phyloP scores from a whole-genome alignment of 2,888 invertebrate species.

The Hanleya hanleyi region DNA sequence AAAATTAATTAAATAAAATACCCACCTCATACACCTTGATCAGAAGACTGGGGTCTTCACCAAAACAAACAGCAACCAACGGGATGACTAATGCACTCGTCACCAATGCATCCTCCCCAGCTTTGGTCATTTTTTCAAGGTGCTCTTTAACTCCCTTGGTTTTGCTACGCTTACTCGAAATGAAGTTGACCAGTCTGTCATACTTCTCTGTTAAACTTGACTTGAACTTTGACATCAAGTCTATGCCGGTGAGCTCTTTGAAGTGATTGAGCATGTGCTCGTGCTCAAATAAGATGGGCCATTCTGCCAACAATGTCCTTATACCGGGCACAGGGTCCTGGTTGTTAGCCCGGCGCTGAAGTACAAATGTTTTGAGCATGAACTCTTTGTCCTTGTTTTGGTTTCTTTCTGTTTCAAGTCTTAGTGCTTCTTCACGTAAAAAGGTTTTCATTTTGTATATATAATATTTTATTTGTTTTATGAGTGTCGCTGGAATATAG shows the following conservation, averaged over 20 bases:
- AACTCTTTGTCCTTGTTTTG: neutral
- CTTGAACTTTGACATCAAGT: neutral
- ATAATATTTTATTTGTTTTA: no score
- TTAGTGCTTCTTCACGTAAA: no score
- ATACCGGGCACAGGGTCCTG: neutral
- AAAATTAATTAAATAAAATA: neutral
- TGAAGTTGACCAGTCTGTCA: neutral
- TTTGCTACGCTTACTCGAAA: neutral
- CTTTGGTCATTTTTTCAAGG: neutral
- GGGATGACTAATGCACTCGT: neutral
- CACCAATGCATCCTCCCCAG: neutral
- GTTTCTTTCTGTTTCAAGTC: neutral
- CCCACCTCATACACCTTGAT: neutral
- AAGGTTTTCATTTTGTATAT: no score
- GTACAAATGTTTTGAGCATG: neutral
- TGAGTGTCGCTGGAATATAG: no score
- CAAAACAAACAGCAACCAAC: neutral
- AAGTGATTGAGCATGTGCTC: neutral
- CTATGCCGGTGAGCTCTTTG: neutral
- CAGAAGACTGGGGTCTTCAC: neutral
- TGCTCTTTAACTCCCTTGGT: neutral
- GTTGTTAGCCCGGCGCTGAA: neutral
- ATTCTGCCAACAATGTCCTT: neutral
- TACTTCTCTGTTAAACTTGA: neutral
- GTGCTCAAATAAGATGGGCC: conserved; percentile 5